Percentiles rank a stretch among this genome's conserved stretches.
Conservation (phyloP, 53 echinoderm and acorn worm genomes). For the Luidia sarsii region DNA sequence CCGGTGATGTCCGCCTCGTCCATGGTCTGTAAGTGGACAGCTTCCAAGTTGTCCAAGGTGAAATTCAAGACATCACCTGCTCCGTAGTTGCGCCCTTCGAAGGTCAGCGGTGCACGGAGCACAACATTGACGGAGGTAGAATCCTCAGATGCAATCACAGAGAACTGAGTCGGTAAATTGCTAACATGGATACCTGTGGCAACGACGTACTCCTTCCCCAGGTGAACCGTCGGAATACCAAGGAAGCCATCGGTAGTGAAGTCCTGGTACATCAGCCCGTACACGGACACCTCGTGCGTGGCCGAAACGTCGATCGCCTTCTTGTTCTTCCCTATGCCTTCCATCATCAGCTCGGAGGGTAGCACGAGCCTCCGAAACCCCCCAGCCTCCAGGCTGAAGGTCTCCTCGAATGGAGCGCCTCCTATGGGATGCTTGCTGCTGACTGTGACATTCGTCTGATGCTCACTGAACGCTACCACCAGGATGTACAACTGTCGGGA, state of each 20-base stretch:
- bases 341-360: constrained; percentile 37
- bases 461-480: constrained; percentile 50
- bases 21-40: constrained; percentile 45
- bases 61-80: constrained; percentile 57
- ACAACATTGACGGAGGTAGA: constrained; percentile 54
- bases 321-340: constrained; percentile 30
- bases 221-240: constrained; percentile 56
- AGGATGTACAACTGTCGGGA: constrained; percentile 27
- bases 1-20: constrained; percentile 35
- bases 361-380: constrained; percentile 16
- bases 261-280: constrained; percentile 49
- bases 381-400: constrained; percentile 29
- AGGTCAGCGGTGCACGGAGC: constrained; percentile 42
- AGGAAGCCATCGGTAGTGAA: constrained; percentile 67
- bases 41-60: constrained; percentile 34
- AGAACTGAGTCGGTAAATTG: not conserved
- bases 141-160: constrained; percentile 50
- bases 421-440: constrained; percentile 19
- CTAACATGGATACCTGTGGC: not conserved
- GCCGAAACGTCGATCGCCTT: constrained; percentile 55
- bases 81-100: constrained; percentile 53
- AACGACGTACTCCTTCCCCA: constrained; percentile 59
- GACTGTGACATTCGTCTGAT: constrained; percentile 25
- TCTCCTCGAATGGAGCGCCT: not conserved
- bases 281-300: constrained; percentile 58